phyloP scores from a whole-genome alignment of 2,113 vertebrate species.

The Catagonus wagneri region DNA sequence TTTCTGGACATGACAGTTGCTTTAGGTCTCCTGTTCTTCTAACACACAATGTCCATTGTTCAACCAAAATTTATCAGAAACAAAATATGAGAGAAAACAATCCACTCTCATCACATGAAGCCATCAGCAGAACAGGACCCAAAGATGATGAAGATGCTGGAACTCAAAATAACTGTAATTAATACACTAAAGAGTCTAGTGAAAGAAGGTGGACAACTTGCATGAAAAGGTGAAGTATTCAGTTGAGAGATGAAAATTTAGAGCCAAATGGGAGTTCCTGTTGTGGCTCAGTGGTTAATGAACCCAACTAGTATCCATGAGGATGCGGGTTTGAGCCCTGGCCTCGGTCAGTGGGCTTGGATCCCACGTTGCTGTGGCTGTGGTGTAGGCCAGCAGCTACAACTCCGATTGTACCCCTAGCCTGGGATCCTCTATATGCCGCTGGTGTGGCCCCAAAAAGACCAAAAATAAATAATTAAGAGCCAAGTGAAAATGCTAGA shows the following conservation, averaged over 20 bases:
- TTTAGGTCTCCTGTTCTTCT: neutral
- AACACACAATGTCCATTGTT: neutral
- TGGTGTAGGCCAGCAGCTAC: too few relatives aligned
- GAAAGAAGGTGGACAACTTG: neutral
- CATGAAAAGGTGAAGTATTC: neutral
- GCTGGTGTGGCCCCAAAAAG: too few relatives aligned
- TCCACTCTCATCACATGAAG: neutral
- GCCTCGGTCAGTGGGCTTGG: too few relatives aligned
- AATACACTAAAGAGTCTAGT: neutral
- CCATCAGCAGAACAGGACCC: neutral
- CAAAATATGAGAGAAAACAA: neutral
- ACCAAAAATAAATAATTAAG: neutral
- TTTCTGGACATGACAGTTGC: neutral
- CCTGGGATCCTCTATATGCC: too few relatives aligned
- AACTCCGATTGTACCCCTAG: too few relatives aligned
- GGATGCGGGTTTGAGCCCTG: too few relatives aligned
- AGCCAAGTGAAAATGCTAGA: slow-evolving; percentile 6
- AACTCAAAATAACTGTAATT: neutral
- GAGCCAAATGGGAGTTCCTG: neutral
- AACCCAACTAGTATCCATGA: too few relatives aligned
- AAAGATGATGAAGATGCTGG: neutral
- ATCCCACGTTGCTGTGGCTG: too few relatives aligned
- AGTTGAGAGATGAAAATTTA: neutral
- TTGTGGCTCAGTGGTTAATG: too few relatives aligned
- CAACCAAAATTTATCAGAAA: neutral